Base-by-base conservation (phyloP, 2,113 vertebrate species). In the Phalacrocorax brasilianus region DNA sequence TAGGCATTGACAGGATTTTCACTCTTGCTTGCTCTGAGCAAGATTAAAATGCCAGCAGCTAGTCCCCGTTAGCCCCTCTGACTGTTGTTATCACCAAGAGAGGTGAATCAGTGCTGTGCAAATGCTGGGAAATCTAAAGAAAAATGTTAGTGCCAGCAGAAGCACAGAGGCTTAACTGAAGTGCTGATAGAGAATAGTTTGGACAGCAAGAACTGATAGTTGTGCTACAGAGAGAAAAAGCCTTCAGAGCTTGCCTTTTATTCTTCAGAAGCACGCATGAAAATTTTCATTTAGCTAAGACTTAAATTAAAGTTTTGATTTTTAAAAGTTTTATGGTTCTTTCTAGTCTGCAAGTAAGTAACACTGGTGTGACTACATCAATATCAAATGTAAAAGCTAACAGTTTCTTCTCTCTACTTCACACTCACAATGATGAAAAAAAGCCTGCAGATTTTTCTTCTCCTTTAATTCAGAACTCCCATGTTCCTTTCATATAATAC, bases 181-280 rank as follows among this genome's bases (percentile, higher is more conserved):
- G 91, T 97, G 90, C 95, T 98, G 81, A 97, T 94, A 96, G 93
- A 88, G 96, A 97, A 97, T 80, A 94, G 76, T 84, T 97, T 81
- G 92, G 92, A 92, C 87, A 94, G 89, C 70, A 96, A 96, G 96
- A 97, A 88, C 49, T 70, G 88, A 93, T 92, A 95, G 93, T 75
- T 93, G 82, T 63, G 40, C 88, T 77, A 94, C 68, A 95, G 88
- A 96, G 85, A 86, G 72, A 95, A 97, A 92, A 92, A 86, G 32
- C 49, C 87, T 97, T 95, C 72, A 91, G 87, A 95, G 33, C 23
- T 59, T 87, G 79, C 45, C 66, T 91, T 96, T 96, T 81, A 84
- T 96, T 91, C 87, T 93, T 97, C 83, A 97, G 95, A 97, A 91
- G 84, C 68, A 91, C 24, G 9, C 67, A 85, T 20, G 44, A 85